A percentile compares a stretch with the other conserved stretches of the same genome.
Evolutionary conservation across 2,113 vertebrate genomes (phyloP).

Genomic region (Cnemophilus loriae): DNA sequence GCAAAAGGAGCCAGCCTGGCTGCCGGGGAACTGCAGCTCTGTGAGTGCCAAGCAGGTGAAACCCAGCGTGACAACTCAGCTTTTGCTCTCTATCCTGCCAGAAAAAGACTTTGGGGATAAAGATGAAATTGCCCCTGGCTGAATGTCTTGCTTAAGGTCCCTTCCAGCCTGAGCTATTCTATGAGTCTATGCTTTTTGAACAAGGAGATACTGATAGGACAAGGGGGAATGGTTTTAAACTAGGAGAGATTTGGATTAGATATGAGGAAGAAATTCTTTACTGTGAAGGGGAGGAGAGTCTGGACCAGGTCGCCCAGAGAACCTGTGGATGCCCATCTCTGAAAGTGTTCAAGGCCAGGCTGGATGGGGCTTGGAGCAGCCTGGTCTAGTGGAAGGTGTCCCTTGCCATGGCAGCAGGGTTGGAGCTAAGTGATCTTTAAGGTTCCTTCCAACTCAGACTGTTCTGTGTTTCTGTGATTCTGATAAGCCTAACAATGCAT

Average conservation of each 20-base stretch:
- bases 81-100: background rate
- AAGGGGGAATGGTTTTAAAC: background rate
- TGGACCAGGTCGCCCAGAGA: accelerated
- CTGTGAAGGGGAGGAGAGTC: background rate
- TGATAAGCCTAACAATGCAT: background rate
- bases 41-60: background rate
- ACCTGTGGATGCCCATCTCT: background rate
- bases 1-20: slow-evolving; percentile 6
- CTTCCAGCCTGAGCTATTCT: background rate
- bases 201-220: background rate
- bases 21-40: background rate
- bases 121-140: background rate
- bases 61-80: background rate
- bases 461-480: background rate
- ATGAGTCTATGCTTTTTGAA: background rate
- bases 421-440: background rate
- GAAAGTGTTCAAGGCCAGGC: background rate
- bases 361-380: background rate
- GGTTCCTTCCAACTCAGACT: background rate
- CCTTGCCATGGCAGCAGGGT: background rate
- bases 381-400: accelerated
- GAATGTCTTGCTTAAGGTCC: background rate
- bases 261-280: background rate
- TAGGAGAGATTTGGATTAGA: background rate
- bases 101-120: background rate